Conservation (phyloP, 2,888 invertebrate genomes). For the Melanargia galathea region DNA sequence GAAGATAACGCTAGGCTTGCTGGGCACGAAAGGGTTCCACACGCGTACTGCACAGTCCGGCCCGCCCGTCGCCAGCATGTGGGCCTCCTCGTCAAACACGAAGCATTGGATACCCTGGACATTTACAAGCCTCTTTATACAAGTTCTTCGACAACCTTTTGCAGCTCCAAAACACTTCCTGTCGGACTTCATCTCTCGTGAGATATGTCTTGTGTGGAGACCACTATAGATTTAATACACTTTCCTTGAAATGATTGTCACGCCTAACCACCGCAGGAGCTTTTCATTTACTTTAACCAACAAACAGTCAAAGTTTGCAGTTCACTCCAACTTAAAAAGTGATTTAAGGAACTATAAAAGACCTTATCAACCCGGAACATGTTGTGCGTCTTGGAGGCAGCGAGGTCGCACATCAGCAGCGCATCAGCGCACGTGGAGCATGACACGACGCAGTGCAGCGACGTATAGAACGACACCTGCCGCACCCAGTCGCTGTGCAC, state of each 20-base stretch:
- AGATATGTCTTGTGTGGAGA: too few relatives aligned
- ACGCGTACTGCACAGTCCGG: slow-evolving; percentile 88
- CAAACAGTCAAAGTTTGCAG: background rate
- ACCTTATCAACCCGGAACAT: slow-evolving; percentile 82
- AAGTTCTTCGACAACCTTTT: background rate
- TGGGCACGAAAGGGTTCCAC: slow-evolving; percentile 91
- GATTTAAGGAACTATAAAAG: background rate
- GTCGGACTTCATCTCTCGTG: too few relatives aligned
- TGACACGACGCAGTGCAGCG: slow-evolving; percentile 86
- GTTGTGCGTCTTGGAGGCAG: slow-evolving; percentile 79
- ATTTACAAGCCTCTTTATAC: background rate
- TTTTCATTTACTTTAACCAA: background rate
- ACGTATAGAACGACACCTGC: slow-evolving; percentile 86
- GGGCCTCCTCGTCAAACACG: slow-evolving; percentile 81
- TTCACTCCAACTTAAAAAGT: background rate
- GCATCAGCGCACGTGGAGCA: slow-evolving; percentile 84
- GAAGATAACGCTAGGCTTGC: slow-evolving; percentile 83
- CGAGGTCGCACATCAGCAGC: slow-evolving; percentile 84
- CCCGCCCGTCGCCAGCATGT: slow-evolving; percentile 86
- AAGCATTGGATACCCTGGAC: slow-evolving; percentile 84
- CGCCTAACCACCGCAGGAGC: too few relatives aligned
- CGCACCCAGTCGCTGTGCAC: slow-evolving; percentile 87
- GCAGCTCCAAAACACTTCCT: too few relatives aligned
- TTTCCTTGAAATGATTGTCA: too few relatives aligned
- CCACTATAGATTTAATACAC: too few relatives aligned